Conservation (phyloP, 2,113 vertebrate species). For the Ceyx margarethae region DNA sequence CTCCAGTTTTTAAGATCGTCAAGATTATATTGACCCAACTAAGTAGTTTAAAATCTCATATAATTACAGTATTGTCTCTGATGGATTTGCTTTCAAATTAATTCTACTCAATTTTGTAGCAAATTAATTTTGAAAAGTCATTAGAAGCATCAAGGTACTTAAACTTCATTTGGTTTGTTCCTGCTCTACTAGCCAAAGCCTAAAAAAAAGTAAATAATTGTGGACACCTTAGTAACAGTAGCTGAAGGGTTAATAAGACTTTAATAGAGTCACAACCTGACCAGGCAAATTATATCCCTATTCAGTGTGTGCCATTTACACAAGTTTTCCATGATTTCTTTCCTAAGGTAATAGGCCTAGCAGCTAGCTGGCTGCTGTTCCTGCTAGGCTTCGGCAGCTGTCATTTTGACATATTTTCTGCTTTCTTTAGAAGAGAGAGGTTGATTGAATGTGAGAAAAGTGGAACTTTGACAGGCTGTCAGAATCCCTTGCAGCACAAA, state of each 20-base stretch:
- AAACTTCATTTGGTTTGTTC: background rate
- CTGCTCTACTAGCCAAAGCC: background rate
- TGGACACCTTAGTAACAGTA: background rate
- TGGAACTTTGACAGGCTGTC: conserved; percentile 82
- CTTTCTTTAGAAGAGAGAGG: conserved; percentile 80
- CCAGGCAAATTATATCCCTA: conserved; percentile 59
- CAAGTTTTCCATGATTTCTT: conserved; percentile 66
- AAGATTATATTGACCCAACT: conserved; percentile 1
- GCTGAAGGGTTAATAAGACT: conserved; percentile 61
- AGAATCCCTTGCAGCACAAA: conserved; percentile 78
- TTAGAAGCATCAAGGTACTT: background rate
- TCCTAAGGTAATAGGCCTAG: conserved; percentile 75
- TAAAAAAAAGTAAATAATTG: background rate
- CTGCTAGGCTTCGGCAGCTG: conserved; percentile 73
- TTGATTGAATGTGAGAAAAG: conserved; percentile 83
- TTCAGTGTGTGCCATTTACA: conserved; percentile 63
- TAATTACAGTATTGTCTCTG: conserved; percentile 21
- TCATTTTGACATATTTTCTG: conserved; percentile 82
- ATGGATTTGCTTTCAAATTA: conserved; percentile 40
- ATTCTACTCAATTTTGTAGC: conserved; percentile 28
- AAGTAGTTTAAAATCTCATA: conserved; percentile 33
- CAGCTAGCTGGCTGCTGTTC: conserved; percentile 68
- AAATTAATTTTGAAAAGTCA: conserved; percentile 55
- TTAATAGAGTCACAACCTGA: conserved; percentile 65
- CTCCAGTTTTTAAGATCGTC: conserved; percentile 23